These are phyloP conservation scores for Dipodomys ordii DNA, from an alignment of 2,113 vertebrate species.

Conservation along the genomic window DNA sequence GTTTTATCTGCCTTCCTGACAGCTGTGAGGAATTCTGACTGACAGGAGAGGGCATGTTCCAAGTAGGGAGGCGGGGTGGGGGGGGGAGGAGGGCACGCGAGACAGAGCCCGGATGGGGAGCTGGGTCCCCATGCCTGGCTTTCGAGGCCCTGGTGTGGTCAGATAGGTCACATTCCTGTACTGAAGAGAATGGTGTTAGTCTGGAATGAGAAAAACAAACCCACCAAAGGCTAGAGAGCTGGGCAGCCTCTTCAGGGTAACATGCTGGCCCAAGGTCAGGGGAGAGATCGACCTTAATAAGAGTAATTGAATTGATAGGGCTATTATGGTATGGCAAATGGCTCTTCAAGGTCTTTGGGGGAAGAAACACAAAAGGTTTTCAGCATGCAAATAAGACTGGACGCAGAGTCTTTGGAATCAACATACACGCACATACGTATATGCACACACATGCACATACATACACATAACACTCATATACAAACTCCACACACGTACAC, in stretches of 20 bases:
- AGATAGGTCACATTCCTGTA: background rate
- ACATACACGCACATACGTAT: background rate
- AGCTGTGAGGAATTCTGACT: slow-evolving; percentile 57
- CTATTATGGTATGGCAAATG: background rate
- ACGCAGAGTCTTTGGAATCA: background rate
- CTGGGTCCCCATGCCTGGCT: background rate
- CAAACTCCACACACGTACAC: background rate
- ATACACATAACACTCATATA: background rate
- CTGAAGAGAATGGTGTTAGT: background rate
- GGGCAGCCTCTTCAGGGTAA: background rate
- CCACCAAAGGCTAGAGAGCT: background rate
- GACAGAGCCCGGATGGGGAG: background rate
- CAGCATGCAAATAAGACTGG: slow-evolving; percentile 45
- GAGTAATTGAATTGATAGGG: background rate
- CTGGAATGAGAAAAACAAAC: background rate
- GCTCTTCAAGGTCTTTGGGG: background rate
- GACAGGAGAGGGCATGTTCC: background rate
- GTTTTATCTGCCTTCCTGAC: slow-evolving; percentile 40
- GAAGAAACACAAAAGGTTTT: slow-evolving; percentile 33
- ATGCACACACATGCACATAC: background rate
- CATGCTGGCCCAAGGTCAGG: background rate
- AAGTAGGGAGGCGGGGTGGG: background rate
- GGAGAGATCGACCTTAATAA: background rate
- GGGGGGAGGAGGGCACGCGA: background rate
- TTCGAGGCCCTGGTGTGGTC: background rate